Base-by-base conservation (phyloP, 1,140 invertebrate genomes). In the Orchestia grillus region DNA sequence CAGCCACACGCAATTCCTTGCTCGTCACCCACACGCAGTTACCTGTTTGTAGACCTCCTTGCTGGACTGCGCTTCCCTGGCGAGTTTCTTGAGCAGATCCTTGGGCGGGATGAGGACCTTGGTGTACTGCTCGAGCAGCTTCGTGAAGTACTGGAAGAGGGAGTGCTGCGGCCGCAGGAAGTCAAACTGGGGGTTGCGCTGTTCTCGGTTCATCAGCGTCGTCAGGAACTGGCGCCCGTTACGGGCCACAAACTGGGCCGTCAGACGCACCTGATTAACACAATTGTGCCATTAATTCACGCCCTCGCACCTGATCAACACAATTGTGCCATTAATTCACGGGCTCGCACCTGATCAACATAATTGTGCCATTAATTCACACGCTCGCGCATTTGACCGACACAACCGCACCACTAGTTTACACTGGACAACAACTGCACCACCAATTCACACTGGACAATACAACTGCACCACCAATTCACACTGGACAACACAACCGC, bases 141-240 rank as follows among this genome's bases (percentile, higher is more conserved):
- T 99, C 0, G 99, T 99, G 97, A 99, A 99, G 97, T 99, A 99
- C 97, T 99, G 99, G 97, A 99, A 99, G 0, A 99, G 98, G 0
- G 99, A 99, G 98, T 99, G 99, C 97, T 99, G 99, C 0, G 99
- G 99, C 41, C 99, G 98, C 6, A 99, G 98, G 97, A 99, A 99
- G 97, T 99, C 99, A 98, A 99, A 99, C 97, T 99, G 99, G 97
- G 99, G 99, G 97, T 99, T 99, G 19, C 99, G 98, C 97, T 99
- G 99, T 97, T 99, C 99, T 44, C 99, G 98, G 97, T 99, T 99
- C 99, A 99, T 99, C 19, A 99, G 97, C 97, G 99, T 99, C 6
- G 99, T 99, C 8, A 99, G 98, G 97, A 99, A 99, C 97, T 99
- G 99, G 15, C 99, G 98, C 8, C 99, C 99, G 97, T 99, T 99